phyloP scores from a whole-genome alignment of 2,888 invertebrate species.

The Hermodice carunculata region DNA sequence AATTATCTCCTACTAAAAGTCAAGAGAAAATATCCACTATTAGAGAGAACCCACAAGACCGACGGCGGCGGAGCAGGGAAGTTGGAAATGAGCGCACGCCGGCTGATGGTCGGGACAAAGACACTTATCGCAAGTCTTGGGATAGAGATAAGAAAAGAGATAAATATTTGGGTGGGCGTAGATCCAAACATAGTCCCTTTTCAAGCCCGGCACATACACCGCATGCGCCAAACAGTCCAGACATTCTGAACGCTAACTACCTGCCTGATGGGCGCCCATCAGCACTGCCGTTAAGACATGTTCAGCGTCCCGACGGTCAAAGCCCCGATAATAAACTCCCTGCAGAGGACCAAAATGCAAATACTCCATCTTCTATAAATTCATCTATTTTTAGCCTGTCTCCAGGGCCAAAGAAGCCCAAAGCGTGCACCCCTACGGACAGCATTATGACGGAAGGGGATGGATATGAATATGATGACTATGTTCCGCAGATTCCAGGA shows the following conservation, averaged over 20 bases:
- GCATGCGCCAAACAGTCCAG: slow-evolving; percentile 1
- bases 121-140: too few relatives aligned
- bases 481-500: slow-evolving; percentile 40
- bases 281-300: slow-evolving; percentile 33
- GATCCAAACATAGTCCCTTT: too few relatives aligned
- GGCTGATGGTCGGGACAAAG: slow-evolving; percentile 43
- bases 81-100: slow-evolving; percentile 42
- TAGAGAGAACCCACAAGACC: too few relatives aligned
- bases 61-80: too few relatives aligned
- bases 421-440: slow-evolving; percentile 34
- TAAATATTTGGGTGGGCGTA: too few relatives aligned
- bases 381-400: slow-evolving; percentile 23
- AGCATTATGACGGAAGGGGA: slow-evolving; percentile 18
- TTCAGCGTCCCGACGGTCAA: slow-evolving; percentile 36
- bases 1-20: too few relatives aligned
- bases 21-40: too few relatives aligned
- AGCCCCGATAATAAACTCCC: slow-evolving; percentile 29
- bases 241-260: slow-evolving; percentile 20
- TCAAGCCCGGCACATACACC: too few relatives aligned
- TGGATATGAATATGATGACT: slow-evolving; percentile 47
- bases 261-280: slow-evolving; percentile 20
- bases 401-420: slow-evolving; percentile 22
- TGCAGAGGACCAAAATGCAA: slow-evolving; percentile 23
- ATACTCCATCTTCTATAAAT: slow-evolving; percentile 29
- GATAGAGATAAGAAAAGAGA: too few relatives aligned